These are phyloP conservation scores for Bergia puertoricense DNA, from an alignment of 92 coral and sea anemone genomes.

Conservation along the genomic window DNA sequence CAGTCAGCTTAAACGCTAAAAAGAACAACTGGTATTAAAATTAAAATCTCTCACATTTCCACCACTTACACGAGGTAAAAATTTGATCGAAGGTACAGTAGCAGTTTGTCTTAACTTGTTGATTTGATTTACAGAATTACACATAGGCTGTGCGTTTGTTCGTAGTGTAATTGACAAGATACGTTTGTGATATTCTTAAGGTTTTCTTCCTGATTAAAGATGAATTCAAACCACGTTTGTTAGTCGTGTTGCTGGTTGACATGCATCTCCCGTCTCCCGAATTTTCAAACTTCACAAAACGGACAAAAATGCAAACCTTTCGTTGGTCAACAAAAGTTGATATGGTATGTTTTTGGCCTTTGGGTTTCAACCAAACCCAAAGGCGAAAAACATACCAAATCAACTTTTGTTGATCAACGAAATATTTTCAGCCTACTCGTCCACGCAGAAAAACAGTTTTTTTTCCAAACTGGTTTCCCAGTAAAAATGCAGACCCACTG, in stretches of 20 bases:
- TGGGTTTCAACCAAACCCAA: too few relatives aligned
- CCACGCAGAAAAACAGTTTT: too few relatives aligned
- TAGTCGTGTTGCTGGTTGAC: neutral
- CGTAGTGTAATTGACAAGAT: neutral
- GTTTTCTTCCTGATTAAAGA: neutral
- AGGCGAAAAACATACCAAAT: too few relatives aligned
- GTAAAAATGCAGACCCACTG: neutral
- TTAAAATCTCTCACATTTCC: too few relatives aligned
- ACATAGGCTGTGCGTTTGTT: neutral
- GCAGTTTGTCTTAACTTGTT: neutral
- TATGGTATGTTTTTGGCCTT: too few relatives aligned
- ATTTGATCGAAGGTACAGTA: neutral
- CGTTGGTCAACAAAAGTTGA: too few relatives aligned
- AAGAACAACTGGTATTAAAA: too few relatives aligned
- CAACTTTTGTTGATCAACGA: too few relatives aligned
- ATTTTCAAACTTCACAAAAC: neutral
- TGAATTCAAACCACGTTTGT: neutral
- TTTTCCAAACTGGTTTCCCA: too few relatives aligned
- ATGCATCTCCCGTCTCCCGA: neutral
- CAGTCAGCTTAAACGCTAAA: too few relatives aligned
- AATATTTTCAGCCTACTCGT: too few relatives aligned
- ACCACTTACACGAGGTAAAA: neutral
- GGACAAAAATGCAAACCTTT: neutral
- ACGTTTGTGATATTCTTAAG: neutral
- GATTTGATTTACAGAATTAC: slow-evolving; percentile 9